Base-by-base conservation (phyloP, 2,113 vertebrate genomes). In the Ranitomeya variabilis region DNA sequence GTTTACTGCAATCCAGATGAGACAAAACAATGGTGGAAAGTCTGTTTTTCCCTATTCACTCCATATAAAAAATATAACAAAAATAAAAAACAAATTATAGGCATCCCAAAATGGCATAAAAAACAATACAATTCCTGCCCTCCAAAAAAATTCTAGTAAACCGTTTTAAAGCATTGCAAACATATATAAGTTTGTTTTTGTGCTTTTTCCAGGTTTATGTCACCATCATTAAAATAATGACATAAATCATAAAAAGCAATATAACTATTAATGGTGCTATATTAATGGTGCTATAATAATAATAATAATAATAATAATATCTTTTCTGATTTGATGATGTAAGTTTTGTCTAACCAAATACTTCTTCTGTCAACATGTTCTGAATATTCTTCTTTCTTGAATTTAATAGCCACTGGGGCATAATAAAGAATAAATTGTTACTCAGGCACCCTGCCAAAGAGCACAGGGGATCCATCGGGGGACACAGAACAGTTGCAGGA, bases 371-470 rank as follows among this genome's bases (percentile, higher is more conserved):
- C 80, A 52, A 64, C 67, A 88, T 76, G 54, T 54, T 74, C 14
- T 52, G 80, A 74, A 62, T 45, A 76, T 64, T 82, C 51, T 80
- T n/a, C 18, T 37, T 57, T 54, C 59, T 60, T 83, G 60, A 64
- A 76, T 81, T 80, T 87, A 87, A 12, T 9, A 81, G 86, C 15
- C 78, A 51, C 80, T 16, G 16, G 87, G 67, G 80, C n/a, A 74
- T 51, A 7, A 54, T 88, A 83, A 88, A 83, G 69, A 62, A n/a
- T 83, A 62, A 83, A 62, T 31, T 76, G 80, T 83, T 88, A 64
- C 62, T 88, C 31, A 51, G 87, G 69, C 80, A 52, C 7, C 21
- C 79, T 74, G 87, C 87, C 87, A 88, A 88, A 82, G 45, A 88
- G 79, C 80, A 88, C 80, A 83, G 87, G 67, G 73, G 66, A 60